Evolutionary conservation across 1,140 invertebrate species (phyloP).

Genomic region (Aphelenchoides avenae): DNA sequence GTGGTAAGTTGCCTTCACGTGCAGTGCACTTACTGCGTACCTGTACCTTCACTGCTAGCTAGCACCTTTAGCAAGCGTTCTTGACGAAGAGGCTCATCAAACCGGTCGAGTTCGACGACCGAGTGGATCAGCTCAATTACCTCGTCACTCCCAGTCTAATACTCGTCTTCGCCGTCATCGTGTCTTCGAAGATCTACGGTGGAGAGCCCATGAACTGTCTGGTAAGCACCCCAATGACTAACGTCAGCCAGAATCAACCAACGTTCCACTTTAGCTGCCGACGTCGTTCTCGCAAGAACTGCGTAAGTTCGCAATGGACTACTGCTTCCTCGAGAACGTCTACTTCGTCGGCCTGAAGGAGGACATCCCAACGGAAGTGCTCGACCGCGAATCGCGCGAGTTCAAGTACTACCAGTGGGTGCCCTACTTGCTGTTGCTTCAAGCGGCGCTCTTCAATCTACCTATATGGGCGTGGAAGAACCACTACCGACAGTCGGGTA

Average conservation of each 20-base stretch:
- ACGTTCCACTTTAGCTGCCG: no score
- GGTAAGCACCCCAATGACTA: no score
- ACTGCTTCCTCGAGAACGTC: slow-evolving; percentile 12
- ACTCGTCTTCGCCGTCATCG: slow-evolving; percentile 2
- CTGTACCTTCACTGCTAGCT: no score
- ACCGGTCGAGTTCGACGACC: slow-evolving; percentile 3
- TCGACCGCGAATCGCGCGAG: slow-evolving; percentile 4
- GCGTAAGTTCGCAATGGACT: slow-evolving; percentile 8
- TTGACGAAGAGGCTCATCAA: background rate
- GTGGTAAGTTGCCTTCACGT: no score
- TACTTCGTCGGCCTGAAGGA: slow-evolving; percentile 11
- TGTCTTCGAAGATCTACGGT: slow-evolving; percentile 1
- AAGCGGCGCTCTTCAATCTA: slow-evolving; percentile 7
- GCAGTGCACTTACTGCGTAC: no score
- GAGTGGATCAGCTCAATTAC: slow-evolving; percentile 9
- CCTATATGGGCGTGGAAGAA: slow-evolving; percentile 10
- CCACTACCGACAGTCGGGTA: slow-evolving; percentile 8
- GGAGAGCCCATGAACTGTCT: slow-evolving; percentile 8
- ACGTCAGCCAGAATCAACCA: no score
- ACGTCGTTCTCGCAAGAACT: no score
- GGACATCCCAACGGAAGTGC: slow-evolving; percentile 1
- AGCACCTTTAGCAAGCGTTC: slow-evolving; percentile 3
- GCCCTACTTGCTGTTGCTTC: slow-evolving; percentile 8
- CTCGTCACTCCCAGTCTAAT: slow-evolving; percentile 3
- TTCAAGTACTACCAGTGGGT: slow-evolving; percentile 16